A percentile compares a stretch with the other conserved stretches of the same genome.
Conservation (phyloP, 2,888 invertebrate genomes). For the Steinernema carpocapsae region DNA sequence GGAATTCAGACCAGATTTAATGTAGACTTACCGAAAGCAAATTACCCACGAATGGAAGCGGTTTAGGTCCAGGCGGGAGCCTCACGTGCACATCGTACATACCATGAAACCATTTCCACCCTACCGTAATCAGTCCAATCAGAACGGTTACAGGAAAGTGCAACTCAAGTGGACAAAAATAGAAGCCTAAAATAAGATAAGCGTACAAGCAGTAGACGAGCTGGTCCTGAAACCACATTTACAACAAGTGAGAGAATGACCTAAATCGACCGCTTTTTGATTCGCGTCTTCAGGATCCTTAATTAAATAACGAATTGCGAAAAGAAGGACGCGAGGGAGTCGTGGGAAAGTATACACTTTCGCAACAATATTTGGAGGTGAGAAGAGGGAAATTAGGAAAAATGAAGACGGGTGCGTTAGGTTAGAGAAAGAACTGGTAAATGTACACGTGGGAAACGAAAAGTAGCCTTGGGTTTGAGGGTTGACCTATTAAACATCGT, state of each 20-base stretch:
- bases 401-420: no score
- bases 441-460: no score
- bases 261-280: not conserved
- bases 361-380: no score
- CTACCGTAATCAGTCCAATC: not conserved
- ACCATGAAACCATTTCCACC: not conserved
- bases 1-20: not conserved
- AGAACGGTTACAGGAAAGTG: not conserved
- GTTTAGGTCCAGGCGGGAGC: slow-evolving; percentile 49
- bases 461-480: no score
- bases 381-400: no score
- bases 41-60: slow-evolving; percentile 52
- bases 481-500: no score
- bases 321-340: not conserved
- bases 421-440: no score
- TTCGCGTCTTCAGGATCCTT: not conserved
- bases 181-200: no score
- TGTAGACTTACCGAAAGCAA: slow-evolving; percentile 43
- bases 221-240: not conserved
- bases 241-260: not conserved
- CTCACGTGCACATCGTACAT: not conserved
- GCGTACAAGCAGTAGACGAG: no score
- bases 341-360: slow-evolving; percentile 3
- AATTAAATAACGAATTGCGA: not conserved
- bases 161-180: not conserved